Conservation (phyloP, 2,797 vertebrate genomes). For the Ctenosaura bakeri region DNA sequence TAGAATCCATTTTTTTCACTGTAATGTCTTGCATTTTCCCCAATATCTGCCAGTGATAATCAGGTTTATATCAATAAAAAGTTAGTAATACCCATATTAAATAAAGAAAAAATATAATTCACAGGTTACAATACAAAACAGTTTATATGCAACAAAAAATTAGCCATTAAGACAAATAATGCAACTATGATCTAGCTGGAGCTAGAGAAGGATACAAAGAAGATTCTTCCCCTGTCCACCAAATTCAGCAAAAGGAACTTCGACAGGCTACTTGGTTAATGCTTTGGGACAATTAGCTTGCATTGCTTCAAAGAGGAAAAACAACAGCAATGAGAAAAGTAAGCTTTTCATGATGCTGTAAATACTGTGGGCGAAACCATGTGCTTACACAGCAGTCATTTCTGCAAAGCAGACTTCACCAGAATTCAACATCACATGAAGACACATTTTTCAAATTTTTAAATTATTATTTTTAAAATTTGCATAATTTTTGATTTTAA, state of each 20-base stretch:
- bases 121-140: no score
- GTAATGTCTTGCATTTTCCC: no score
- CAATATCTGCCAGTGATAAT: no score
- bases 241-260: conserved; percentile 74
- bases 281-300: conserved; percentile 80
- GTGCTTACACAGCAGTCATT: conserved; percentile 25
- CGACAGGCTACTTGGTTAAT: conserved; percentile 80
- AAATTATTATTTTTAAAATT: no score
- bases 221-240: conserved; percentile 40
- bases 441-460: conserved; percentile 38
- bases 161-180: conserved; percentile 31
- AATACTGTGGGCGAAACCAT: conserved; percentile 68
- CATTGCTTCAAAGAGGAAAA: conserved; percentile 77
- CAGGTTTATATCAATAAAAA: no score
- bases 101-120: no score
- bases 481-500: no score
- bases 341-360: conserved; percentile 73
- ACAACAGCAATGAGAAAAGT: conserved; percentile 75
- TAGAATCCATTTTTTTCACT: no score
- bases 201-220: conserved; percentile 76
- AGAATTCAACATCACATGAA: conserved; percentile 62
- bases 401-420: conserved; percentile 33
- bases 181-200: conserved; percentile 77
- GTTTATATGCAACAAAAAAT: no score
- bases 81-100: no score